Percentiles rank a stretch among this genome's conserved stretches.
Conservation (phyloP, 2,888 invertebrate genomes). For the Caradrina clavipalpis region DNA sequence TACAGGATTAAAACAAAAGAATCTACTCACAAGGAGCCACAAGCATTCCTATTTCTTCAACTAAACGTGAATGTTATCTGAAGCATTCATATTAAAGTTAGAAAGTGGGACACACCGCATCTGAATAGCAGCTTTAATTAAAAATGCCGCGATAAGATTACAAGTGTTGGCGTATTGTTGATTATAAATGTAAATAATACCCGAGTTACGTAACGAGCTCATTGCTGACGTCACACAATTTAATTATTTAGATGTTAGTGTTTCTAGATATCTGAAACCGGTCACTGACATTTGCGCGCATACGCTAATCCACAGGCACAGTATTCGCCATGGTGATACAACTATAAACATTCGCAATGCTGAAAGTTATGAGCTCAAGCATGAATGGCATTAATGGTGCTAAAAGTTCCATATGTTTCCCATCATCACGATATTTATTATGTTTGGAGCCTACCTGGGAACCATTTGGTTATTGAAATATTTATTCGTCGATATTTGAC, state of each 20-base stretch:
- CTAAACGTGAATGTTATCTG: not conserved
- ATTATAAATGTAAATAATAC: slow-evolving; percentile 50
- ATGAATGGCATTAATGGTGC: no score
- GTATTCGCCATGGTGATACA: not conserved
- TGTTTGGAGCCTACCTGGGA: no score
- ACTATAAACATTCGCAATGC: not conserved
- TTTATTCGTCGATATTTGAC: no score
- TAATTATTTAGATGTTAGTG: slow-evolving; percentile 13
- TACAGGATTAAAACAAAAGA: no score
- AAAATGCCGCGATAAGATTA: slow-evolving; percentile 51
- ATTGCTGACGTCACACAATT: slow-evolving; percentile 26
- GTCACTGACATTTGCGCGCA: slow-evolving; percentile 7
- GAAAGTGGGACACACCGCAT: slow-evolving; percentile 33
- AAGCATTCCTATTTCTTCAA: not conserved
- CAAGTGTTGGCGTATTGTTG: not conserved
- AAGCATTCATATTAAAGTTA: slow-evolving; percentile 15
- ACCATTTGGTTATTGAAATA: no score
- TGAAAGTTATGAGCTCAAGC: no score
- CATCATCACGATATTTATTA: no score
- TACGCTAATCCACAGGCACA: not conserved
- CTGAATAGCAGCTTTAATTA: slow-evolving; percentile 32
- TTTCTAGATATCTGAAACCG: not conserved
- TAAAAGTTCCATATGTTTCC: no score
- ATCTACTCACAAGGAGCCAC: not conserved
- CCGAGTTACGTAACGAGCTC: slow-evolving; percentile 27